phyloP scores from a whole-genome alignment of 2,113 vertebrate species.

The Rhinopomastus cyanomelas region DNA sequence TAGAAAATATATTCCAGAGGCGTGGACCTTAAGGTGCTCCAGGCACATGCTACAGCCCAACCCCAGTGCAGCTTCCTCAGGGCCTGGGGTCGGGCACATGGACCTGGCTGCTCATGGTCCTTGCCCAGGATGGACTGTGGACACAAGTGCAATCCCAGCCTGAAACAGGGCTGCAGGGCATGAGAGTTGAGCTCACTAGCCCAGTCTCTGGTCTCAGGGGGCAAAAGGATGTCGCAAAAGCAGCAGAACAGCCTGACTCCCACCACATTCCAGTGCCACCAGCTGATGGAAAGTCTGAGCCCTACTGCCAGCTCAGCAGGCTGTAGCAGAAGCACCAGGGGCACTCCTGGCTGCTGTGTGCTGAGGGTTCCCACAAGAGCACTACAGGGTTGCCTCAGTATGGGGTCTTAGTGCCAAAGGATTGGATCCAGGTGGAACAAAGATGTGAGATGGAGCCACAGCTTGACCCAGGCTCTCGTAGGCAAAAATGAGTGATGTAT shows the following conservation, averaged over 20 bases:
- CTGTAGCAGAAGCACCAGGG: background rate
- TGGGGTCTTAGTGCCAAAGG: background rate
- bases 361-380: background rate
- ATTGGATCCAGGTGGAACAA: background rate
- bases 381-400: fast-evolving
- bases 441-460: background rate
- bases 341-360: background rate
- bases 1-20: background rate
- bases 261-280: background rate
- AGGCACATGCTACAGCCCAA: background rate
- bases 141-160: background rate
- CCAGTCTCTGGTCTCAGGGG: background rate
- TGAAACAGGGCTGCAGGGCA: background rate
- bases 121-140: background rate
- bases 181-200: fast-evolving
- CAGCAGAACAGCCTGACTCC: background rate
- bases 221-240: background rate
- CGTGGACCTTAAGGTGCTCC: background rate
- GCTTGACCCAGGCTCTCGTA: background rate
- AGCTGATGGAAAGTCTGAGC: background rate
- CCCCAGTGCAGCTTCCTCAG: background rate
- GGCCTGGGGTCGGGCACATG: fast-evolving
- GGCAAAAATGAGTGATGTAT: background rate
- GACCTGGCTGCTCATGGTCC: background rate
- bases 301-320: background rate